A percentile compares a stretch with the other conserved stretches of the same genome.
Conservation (phyloP, 1,140 invertebrate genomes). For the Arion vulgaris region DNA sequence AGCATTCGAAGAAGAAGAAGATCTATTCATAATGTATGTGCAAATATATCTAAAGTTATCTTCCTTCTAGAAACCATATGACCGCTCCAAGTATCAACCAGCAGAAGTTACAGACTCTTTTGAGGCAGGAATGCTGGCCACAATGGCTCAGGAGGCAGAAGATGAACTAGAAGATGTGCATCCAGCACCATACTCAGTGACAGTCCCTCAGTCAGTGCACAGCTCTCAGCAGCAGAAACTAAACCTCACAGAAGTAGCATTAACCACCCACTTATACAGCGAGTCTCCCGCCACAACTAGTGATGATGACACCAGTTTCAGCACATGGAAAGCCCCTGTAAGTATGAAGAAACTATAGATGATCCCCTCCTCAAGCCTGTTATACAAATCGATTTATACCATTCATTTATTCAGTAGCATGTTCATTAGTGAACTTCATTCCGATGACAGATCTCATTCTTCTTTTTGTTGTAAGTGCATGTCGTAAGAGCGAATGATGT, state of each 20-base stretch:
- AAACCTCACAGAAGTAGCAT: not conserved
- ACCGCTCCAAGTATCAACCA: constrained; percentile 61
- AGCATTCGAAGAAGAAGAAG: too few relatives aligned
- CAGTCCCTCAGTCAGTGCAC: constrained; percentile 7
- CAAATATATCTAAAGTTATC: too few relatives aligned
- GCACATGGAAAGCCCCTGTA: constrained; percentile 64
- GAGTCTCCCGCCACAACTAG: constrained; percentile 57
- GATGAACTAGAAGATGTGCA: constrained; percentile 53
- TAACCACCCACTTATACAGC: constrained; percentile 47
- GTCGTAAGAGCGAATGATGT: too few relatives aligned
- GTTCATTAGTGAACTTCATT: not conserved
- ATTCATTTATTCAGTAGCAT: too few relatives aligned
- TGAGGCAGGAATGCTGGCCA: constrained; percentile 63
- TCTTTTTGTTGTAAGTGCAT: too few relatives aligned
- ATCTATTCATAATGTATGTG: too few relatives aligned
- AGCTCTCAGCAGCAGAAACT: constrained; percentile 20
- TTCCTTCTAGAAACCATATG: constrained; percentile 56
- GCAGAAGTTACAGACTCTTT: constrained; percentile 64
- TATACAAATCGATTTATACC: not conserved
- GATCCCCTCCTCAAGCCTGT: not conserved
- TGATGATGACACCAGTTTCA: constrained; percentile 64
- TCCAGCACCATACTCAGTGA: constrained; percentile 1
- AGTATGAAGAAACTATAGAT: not conserved
- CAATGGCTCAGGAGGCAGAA: constrained; percentile 59
- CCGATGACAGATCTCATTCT: too few relatives aligned